Evolutionary conservation across 2,113 vertebrate genomes (phyloP), one percentile per base, ranked within the genome.

Genomic region (Gavialis gangeticus): DNA sequence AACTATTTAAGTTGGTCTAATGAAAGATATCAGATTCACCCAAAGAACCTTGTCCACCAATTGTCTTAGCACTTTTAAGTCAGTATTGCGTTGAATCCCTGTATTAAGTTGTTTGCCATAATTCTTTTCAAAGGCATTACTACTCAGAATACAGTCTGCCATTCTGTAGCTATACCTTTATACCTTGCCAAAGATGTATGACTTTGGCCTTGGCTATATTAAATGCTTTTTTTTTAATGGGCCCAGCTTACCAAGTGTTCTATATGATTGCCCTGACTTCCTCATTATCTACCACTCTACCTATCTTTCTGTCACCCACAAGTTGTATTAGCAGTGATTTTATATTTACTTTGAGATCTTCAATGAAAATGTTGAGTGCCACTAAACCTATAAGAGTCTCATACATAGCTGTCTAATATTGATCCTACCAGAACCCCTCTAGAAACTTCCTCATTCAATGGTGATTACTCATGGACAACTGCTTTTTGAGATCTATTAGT

Each of bases 381-480:
- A 66, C 89, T 12, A 30, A 66, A 22, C 67, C 30, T 71, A 18
- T 67, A 78, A 75, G 1, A 1, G 54, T 86, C 0, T 0, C 77
- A 19, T 86, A 56, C 55, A 77, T 80, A 27, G 63, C 15, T 59
- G 19, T 79, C 84, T 85, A 5, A 64, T 81, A 91, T 63, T 84
- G 79, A 82, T 93, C 75, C 66, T 60, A 30, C 46, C 27, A 82
- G 83, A 82, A 54, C 60, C 55, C 84, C 80, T 24, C 69, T 93
- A 86, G 92, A 95, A 92, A 79, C 60, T 14, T 15, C 4, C 18
- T 30, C 62, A 86, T 88, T 62, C 56, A 75, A 79, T 88, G 60
- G 88, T 88, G 66, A 84, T 77, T 78, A 75, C 69, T 69, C 28
- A 81, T 94, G 92, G 93, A 83, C 93, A 95, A 93, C 46, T 46